These are phyloP conservation scores for Peromyscus melanophrys DNA, from an alignment of 2,797 vertebrate species.

Conservation along the genomic window DNA sequence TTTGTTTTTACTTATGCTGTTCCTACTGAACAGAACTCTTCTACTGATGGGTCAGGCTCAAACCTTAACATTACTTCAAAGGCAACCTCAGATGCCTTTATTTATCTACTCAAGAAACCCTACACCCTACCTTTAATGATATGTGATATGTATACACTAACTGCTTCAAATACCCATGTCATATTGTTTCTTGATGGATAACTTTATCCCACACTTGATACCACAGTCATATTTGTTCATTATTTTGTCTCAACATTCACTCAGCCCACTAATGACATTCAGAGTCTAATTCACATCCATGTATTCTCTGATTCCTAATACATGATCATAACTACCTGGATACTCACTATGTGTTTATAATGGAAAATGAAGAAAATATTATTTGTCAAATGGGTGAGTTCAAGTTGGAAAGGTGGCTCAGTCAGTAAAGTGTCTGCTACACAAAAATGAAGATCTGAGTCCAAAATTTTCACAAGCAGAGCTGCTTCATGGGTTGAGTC, in stretches of 20 bases:
- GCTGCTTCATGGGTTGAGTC: too few relatives aligned
- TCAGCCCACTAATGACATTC: background rate
- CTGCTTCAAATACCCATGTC: background rate
- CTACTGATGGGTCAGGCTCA: background rate
- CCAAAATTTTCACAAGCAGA: background rate
- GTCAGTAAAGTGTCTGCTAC: too few relatives aligned
- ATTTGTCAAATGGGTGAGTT: background rate
- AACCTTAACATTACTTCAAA: background rate
- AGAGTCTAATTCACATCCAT: background rate
- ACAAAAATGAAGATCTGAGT: background rate
- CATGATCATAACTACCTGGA: background rate
- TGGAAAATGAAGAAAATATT: constrained; percentile 32
- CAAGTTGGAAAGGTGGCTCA: background rate
- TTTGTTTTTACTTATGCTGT: background rate
- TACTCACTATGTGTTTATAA: background rate
- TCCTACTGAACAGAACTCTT: background rate
- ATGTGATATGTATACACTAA: background rate
- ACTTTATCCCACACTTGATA: background rate
- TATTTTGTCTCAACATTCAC: background rate
- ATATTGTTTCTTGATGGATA: background rate
- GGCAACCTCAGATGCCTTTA: background rate
- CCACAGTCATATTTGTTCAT: background rate
- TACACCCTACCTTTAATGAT: background rate
- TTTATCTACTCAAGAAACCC: background rate
- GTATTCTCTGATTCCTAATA: background rate